Percentiles rank a stretch among this genome's conserved stretches.
Conservation (phyloP, 2,888 invertebrate genomes). For the Diogma glabrata region DNA sequence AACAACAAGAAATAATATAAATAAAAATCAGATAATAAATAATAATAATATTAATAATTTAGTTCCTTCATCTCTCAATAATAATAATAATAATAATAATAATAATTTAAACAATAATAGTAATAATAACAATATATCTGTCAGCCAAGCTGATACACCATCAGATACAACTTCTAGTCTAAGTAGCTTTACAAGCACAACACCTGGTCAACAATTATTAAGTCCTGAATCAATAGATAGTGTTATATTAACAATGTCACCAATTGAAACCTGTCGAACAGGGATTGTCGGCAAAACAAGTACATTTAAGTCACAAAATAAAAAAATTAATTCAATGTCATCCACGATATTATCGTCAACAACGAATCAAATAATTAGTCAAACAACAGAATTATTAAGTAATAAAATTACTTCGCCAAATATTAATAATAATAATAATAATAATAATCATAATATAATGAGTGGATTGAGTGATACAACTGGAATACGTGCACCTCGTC, state of each 20-base stretch:
- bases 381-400: constrained; percentile 13
- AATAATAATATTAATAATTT: no score
- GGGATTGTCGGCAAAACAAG: constrained; percentile 22
- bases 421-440: not conserved
- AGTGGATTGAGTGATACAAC: not conserved
- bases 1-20: not conserved
- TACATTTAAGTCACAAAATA: constrained; percentile 14
- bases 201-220: constrained; percentile 36
- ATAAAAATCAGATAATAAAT: no score
- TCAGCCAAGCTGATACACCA: constrained; percentile 40
- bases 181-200: constrained; percentile 55
- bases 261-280: constrained; percentile 37
- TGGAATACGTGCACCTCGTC: constrained; percentile 53
- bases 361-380: constrained; percentile 10
- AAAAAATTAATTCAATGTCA: constrained; percentile 19
- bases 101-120: not conserved
- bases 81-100: no score
- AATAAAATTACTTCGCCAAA: constrained; percentile 1
- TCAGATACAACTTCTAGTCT: constrained; percentile 61
- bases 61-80: no score
- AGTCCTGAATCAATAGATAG: constrained; percentile 49
- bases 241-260: constrained; percentile 66
- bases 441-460: not conserved
- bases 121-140: not conserved
- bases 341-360: constrained; percentile 44